Conservation (phyloP, 2,797 vertebrate genomes). For the Takifugu rubripes region DNA sequence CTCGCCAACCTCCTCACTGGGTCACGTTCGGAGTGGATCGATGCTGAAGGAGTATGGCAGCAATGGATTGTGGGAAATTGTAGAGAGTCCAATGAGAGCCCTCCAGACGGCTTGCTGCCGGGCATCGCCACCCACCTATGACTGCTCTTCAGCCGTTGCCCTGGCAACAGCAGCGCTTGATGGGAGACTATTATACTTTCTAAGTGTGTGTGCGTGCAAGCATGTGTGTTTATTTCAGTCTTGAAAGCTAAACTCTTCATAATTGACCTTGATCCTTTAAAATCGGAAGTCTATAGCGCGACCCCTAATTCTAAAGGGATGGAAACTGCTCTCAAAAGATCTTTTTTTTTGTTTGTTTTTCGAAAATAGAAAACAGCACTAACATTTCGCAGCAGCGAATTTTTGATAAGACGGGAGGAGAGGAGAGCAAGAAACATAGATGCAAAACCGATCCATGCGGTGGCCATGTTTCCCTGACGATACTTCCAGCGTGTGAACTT, state of each 20-base stretch:
- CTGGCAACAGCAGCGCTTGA: slow-evolving; percentile 67
- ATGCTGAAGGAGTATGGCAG: slow-evolving; percentile 13
- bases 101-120: slow-evolving; percentile 60
- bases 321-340: background rate
- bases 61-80: slow-evolving; percentile 58
- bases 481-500: no score
- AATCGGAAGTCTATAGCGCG: slow-evolving; percentile 19
- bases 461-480: no score
- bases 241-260: slow-evolving; percentile 36
- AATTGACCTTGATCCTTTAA: slow-evolving; percentile 42
- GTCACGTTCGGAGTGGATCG: slow-evolving; percentile 29
- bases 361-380: background rate
- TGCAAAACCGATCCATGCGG: no score
- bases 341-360: background rate
- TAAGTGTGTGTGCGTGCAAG: background rate
- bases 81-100: slow-evolving; percentile 69
- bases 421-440: no score
- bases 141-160: slow-evolving; percentile 63
- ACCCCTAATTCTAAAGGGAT: slow-evolving; percentile 25
- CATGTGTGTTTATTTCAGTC: slow-evolving; percentile 39
- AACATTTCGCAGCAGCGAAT: background rate
- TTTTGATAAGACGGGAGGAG: no score
- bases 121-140: slow-evolving; percentile 66
- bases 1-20: slow-evolving; percentile 26
- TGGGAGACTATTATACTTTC: slow-evolving; percentile 36